Evolutionary conservation across 2,797 vertebrate species (phyloP).

Genomic region (Phalanger gymnotis): DNA sequence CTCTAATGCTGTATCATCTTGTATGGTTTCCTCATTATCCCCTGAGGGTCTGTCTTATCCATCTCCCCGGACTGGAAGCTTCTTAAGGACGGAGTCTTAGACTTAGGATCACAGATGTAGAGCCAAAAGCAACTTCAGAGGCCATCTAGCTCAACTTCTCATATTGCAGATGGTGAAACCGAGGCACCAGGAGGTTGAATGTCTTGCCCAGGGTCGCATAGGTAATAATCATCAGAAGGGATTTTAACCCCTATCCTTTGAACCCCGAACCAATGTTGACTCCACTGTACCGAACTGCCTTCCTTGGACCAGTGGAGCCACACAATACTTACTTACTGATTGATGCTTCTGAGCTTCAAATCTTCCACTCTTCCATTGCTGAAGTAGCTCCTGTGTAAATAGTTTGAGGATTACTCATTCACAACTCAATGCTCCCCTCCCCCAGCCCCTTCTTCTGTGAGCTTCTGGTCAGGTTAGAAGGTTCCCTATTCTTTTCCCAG

Average conservation of each 20-base stretch:
- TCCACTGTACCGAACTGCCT: background rate
- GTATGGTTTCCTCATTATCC: background rate
- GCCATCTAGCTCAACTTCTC: background rate
- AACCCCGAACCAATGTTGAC: background rate
- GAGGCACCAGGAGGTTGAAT: background rate
- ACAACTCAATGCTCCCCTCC: background rate
- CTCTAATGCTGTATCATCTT: background rate
- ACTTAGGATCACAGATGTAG: background rate
- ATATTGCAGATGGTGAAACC: background rate
- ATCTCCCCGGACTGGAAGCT: background rate
- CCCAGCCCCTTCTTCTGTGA: background rate
- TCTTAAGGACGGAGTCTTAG: background rate
- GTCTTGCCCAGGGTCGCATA: background rate
- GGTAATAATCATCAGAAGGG: background rate
- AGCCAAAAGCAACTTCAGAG: background rate
- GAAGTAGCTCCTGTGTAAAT: conserved; percentile 48
- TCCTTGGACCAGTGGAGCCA: background rate
- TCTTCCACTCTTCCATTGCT: background rate
- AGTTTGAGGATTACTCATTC: conserved; percentile 9
- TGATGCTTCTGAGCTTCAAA: background rate
- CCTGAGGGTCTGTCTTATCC: background rate
- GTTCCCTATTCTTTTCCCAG: conserved; percentile 60
- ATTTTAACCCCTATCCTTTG: background rate
- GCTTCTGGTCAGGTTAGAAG: conserved; percentile 47
- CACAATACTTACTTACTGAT: background rate